Base-by-base conservation (phyloP, 2,797 vertebrate genomes). In the Columba guinea region DNA sequence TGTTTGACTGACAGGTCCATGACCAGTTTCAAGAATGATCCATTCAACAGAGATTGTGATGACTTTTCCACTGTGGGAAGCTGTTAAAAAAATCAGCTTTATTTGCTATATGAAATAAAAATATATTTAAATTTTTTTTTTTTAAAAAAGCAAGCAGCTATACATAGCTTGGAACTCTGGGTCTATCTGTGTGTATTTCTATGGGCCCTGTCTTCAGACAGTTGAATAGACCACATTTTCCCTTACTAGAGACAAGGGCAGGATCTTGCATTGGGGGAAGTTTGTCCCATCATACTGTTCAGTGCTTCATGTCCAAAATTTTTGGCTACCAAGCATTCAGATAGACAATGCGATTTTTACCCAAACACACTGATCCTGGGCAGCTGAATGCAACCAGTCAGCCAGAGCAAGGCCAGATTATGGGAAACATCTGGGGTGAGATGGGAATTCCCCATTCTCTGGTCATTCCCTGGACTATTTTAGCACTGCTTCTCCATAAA, bases 221-320 rank as follows among this genome's bases (percentile, higher is more conserved):
- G 5, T 4, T 68, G 62, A 7, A 11, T 6, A 78, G 35, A 49
- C 13, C 10, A 3, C 7, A 4, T 19, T 27, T 79, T 13, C 5
- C 4, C 37, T 73, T 67, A 3, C 8, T 16, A 11, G 51, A 68
- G 51, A 51, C 26, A 64, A 35, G 8, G 1, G 9, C 19, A 79
- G 75, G 76, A 83, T 30, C 52, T 18, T 35, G 48, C 53, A 71
- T 35, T 13, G 64, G 15, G 32, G 8, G n/a, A 4, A 62, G n/a
- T 15, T 9, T 35, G 35, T 30, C 18, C 34, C 23, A 68, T 26
- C 35, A 4, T 10, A 2, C 46, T 8, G 9, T 6, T 78, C 62
- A 56, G 48, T 22, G 41, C 27, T 64, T 13, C 26, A 1, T 1
- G 8, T 2, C 18, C 59, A 49, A 7, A 23, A 6, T 0, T 20